Evolutionary conservation across 92 coral and sea anemone genomes (phyloP), one percentile per base, ranked within the genome.

Genomic region (Actinostola sp.): DNA sequence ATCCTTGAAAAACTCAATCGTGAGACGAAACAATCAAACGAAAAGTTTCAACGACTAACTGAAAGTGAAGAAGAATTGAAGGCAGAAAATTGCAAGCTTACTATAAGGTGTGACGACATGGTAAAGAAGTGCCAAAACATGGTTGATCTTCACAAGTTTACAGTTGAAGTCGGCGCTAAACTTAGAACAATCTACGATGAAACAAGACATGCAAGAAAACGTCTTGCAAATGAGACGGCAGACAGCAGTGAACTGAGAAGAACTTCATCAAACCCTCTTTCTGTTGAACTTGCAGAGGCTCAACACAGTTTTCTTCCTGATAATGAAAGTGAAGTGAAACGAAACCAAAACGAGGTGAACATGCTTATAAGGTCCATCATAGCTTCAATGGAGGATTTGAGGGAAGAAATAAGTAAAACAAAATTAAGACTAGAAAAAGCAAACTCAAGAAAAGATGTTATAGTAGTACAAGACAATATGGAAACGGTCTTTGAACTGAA

Each of bases 331-430:
- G 53, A 61, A 11, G 33, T 49, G 24, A 25, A 64, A 28, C 52
- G 30, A 13, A 13, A 10, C 17, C 50, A 53, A 19, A 15, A 8
- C 14, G 76, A 71, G 20, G 34, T 50, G 8, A 54, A 53, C 25
- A 75, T n/a, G 64, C 27, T 75, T 44, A 39, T 29, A 15, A 27
- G 46, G 26, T 63, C 81, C 5, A 53, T 75, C 4, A 34, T 45
- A 31, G 81, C 72, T 11, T n/a, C 66, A 7, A 51, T 45, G 17
- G 81, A 64, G 16, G 81, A 75, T 13, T 31, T 75, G 0, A 75
- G 39, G 42, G 38, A 75, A 23, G 29, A 34, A 54, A 64, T 75
- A 11, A 53, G 43, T 15, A 34, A 32, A 16, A 52, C 35, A 25
- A 64, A 53, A 66, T 21, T 13, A 21, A 64, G 36, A 23, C 33